Conservation (phyloP, 2,888 invertebrate species). For the Noctua comes region DNA sequence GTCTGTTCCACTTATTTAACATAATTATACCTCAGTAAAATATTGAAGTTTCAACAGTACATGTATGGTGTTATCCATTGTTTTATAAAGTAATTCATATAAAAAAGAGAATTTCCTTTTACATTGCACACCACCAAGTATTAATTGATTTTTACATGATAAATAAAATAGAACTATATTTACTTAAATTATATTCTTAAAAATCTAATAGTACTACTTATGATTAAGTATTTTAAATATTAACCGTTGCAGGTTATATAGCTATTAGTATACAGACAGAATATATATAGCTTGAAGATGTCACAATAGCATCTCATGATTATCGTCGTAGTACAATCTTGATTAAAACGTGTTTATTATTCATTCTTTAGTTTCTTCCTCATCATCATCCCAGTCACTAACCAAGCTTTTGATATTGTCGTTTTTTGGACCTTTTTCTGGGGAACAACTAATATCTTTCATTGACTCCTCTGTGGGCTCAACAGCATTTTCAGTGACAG, state of each 20-base stretch:
- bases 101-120: constrained; percentile 9
- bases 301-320: background rate
- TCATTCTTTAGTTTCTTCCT: constrained; percentile 77
- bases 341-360: background rate
- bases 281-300: constrained; percentile 1
- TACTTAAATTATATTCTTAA: constrained; percentile 33
- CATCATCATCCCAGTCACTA: constrained; percentile 89
- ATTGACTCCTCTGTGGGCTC: constrained; percentile 35
- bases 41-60: constrained; percentile 7
- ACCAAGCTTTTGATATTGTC: constrained; percentile 86
- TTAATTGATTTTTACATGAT: constrained; percentile 62
- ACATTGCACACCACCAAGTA: constrained; percentile 35
- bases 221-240: constrained; percentile 53
- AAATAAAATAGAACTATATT: constrained; percentile 19
- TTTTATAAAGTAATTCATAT: constrained; percentile 9
- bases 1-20: background rate
- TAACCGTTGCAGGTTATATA: constrained; percentile 23
- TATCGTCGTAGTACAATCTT: background rate
- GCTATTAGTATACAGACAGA: constrained; percentile 10
- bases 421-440: constrained; percentile 69
- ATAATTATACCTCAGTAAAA: constrained; percentile 1
- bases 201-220: constrained; percentile 58
- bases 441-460: constrained; percentile 7
- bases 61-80: constrained; percentile 4
- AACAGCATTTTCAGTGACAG: constrained; percentile 38